phyloP scores from a whole-genome alignment of 1,140 invertebrate species.

The Trichonephila clavipes region DNA sequence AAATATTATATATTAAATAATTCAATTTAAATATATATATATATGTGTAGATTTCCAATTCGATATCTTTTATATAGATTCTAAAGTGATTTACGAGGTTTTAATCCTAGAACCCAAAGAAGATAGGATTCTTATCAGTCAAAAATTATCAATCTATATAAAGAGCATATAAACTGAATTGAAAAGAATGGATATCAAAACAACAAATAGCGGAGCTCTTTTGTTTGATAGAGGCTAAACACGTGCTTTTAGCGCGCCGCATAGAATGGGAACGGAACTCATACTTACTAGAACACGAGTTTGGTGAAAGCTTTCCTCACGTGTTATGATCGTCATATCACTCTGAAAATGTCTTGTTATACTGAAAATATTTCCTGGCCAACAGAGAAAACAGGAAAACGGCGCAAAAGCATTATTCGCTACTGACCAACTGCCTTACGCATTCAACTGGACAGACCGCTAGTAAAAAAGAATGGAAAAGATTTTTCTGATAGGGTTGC shows the following conservation, averaged over 20 bases:
- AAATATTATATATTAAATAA: too few relatives aligned
- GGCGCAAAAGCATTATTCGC: constrained; percentile 66
- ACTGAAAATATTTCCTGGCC: constrained; percentile 59
- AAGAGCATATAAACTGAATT: background rate
- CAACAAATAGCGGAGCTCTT: background rate
- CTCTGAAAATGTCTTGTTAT: constrained; percentile 35
- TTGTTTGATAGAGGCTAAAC: constrained; percentile 46
- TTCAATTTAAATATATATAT: too few relatives aligned
- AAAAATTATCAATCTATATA: background rate
- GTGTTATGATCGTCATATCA: constrained; percentile 47
- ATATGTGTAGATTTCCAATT: too few relatives aligned
- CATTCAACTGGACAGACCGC: constrained; percentile 66
- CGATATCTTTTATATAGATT: too few relatives aligned
- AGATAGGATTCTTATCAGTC: too few relatives aligned
- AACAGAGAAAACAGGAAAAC: constrained; percentile 60
- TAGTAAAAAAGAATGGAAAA: constrained; percentile 16
- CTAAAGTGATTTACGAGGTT: too few relatives aligned
- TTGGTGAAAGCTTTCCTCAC: background rate
- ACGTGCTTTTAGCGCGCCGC: constrained; percentile 6
- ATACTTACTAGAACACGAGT: background rate
- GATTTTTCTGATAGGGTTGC: constrained; percentile 56
- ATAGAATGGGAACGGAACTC: constrained; percentile 10
- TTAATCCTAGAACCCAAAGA: too few relatives aligned
- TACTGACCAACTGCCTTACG: constrained; percentile 73
- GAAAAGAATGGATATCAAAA: background rate